phyloP scores from a whole-genome alignment of 2,888 invertebrate genomes.

The Cataglyphis altisquamis region DNA sequence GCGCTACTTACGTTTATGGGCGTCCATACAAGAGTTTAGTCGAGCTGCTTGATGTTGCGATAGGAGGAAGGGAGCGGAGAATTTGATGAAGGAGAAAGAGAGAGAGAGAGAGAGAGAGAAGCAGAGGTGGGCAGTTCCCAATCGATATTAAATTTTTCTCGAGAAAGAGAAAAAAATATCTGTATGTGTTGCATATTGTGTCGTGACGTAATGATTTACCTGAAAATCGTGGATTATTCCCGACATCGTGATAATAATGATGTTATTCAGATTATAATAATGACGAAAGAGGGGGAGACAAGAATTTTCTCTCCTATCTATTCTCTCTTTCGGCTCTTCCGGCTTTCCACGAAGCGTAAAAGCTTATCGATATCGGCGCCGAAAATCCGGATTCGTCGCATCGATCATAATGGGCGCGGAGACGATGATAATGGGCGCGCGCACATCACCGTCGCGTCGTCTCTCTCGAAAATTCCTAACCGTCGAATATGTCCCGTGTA shows the following conservation, averaged over 20 bases:
- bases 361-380: slow-evolving; percentile 62
- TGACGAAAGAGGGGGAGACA: not conserved
- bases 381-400: slow-evolving; percentile 68
- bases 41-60: not conserved
- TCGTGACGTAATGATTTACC: not conserved
- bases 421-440: slow-evolving; percentile 71
- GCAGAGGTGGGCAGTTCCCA: not conserved
- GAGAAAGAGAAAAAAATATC: not conserved
- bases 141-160: slow-evolving; percentile 20
- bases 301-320: not conserved
- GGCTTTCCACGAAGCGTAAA: slow-evolving; percentile 37
- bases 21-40: slow-evolving; percentile 3
- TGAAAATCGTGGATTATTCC: not conserved
- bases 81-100: not conserved
- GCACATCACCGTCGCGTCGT: slow-evolving; percentile 37
- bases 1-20: slow-evolving; percentile 43
- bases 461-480: slow-evolving; percentile 76
- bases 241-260: not conserved
- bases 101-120: not conserved
- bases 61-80: not conserved
- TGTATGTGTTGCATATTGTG: not conserved
- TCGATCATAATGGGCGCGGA: slow-evolving; percentile 70
- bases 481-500: slow-evolving; percentile 31
- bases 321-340: not conserved
- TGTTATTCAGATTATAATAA: slow-evolving; percentile 4